A percentile compares a stretch with the other conserved stretches of the same genome.
phyloP scores from a whole-genome alignment of 2,113 vertebrate species.

The Bagarius yarrelli region DNA sequence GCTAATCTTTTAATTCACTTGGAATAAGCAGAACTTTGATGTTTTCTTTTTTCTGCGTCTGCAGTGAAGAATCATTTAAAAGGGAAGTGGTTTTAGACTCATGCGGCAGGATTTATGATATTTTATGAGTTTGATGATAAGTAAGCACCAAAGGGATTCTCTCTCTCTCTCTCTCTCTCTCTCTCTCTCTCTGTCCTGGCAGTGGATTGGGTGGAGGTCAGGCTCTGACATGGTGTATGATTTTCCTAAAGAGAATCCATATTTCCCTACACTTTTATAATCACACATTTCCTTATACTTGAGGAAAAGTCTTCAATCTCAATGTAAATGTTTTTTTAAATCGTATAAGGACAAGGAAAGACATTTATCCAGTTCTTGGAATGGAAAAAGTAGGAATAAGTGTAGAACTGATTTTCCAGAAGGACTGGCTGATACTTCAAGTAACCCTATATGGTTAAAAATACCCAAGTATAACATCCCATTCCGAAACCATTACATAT shows the following conservation, averaged over 20 bases:
- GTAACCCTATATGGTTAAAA: background rate
- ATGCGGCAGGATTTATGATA: background rate
- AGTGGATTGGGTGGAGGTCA: background rate
- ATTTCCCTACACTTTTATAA: background rate
- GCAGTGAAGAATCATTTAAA: background rate
- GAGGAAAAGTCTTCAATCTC: background rate
- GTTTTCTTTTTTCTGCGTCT: background rate
- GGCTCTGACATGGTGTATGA: background rate
- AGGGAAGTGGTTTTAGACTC: background rate
- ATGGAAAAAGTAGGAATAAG: background rate
- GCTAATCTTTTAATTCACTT: constrained; percentile 6
- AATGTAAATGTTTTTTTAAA: background rate
- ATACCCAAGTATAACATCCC: background rate
- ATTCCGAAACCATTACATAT: background rate
- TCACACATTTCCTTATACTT: background rate
- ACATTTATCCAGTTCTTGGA: background rate
- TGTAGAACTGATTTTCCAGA: too few species aligned
- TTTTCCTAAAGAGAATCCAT: background rate
- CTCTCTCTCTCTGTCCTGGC: background rate
- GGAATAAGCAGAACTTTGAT: background rate
- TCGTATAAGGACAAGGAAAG: background rate
- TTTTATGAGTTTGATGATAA: background rate
- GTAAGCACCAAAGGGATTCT: background rate
- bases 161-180: background rate
- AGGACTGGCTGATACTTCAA: too few species aligned